These are phyloP conservation scores for Tribolium castaneum DNA, from an alignment of 1,140 invertebrate genomes.

Conservation along the genomic window DNA sequence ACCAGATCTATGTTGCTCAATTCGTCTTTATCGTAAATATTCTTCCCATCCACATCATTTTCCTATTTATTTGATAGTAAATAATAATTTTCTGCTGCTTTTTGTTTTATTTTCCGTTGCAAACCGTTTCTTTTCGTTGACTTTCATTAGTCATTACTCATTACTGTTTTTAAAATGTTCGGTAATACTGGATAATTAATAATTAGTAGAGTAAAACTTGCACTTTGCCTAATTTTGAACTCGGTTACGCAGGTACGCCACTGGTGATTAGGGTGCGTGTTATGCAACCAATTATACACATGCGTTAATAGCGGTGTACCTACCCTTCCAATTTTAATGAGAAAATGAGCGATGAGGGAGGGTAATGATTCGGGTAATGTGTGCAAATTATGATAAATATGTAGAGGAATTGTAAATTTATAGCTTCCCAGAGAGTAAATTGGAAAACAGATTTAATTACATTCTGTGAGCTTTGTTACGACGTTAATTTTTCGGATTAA, in stretches of 20 bases:
- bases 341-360: not conserved
- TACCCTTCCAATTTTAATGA: not conserved
- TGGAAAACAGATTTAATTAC: constrained; percentile 26
- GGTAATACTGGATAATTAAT: too few relatives aligned
- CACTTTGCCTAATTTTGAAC: not conserved
- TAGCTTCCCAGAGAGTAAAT: constrained; percentile 3
- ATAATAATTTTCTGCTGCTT: too few relatives aligned
- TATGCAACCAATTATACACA: constrained; percentile 20
- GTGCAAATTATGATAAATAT: constrained; percentile 20
- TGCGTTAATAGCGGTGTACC: not conserved
- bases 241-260: not conserved
- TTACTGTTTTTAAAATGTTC: too few relatives aligned
- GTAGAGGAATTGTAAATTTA: constrained; percentile 5
- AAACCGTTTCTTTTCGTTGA: too few relatives aligned
- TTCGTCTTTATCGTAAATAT: too few relatives aligned
- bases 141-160: too few relatives aligned
- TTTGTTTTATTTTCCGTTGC: too few relatives aligned
- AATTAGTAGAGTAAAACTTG: too few relatives aligned
- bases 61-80: too few relatives aligned
- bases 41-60: too few relatives aligned
- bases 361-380: not conserved
- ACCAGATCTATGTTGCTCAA: too few relatives aligned
- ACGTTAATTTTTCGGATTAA: not conserved
- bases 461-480: constrained; percentile 12
- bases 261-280: not conserved